A percentile compares a stretch with the other conserved stretches of the same genome.
phyloP scores from a whole-genome alignment of 2,113 vertebrate genomes.

The Siphamia tubifer region DNA sequence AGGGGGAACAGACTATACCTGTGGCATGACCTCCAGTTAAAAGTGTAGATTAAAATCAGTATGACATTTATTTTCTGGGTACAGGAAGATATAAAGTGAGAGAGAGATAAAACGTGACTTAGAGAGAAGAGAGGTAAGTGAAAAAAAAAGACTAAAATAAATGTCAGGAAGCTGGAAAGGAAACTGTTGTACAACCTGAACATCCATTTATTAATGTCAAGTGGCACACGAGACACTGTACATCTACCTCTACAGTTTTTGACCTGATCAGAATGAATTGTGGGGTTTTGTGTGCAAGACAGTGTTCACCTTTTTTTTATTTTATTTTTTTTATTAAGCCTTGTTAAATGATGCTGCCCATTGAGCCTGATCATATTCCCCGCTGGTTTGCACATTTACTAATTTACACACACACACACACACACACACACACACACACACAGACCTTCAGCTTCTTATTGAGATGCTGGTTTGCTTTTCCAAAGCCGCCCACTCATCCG shows the following conservation, averaged over 20 bases:
- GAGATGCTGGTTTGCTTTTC: conserved; percentile 55
- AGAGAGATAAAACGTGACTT: neutral
- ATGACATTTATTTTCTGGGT: neutral
- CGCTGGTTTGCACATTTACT: neutral
- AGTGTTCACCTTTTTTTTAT: conserved; percentile 14
- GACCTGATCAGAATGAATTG: neutral
- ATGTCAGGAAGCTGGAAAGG: neutral
- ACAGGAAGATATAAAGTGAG: neutral
- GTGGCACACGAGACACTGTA: neutral
- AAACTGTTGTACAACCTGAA: neutral
- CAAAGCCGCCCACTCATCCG: conserved; percentile 60
- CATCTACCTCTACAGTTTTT: neutral
- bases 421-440: neutral
- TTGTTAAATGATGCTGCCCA: conserved; percentile 27
- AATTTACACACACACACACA: neutral
- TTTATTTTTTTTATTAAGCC: conserved; percentile 30
- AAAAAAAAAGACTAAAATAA: neutral
- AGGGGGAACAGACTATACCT: neutral
- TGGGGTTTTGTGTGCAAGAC: neutral
- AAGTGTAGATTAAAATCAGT: neutral
- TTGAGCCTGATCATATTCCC: conserved; percentile 23
- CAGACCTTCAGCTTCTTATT: conserved; percentile 34
- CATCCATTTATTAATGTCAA: conserved; percentile 5
- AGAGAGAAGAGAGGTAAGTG: neutral
- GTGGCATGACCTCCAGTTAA: neutral